Percentiles rank a stretch among this genome's conserved stretches.
Conservation (phyloP, 2,888 invertebrate species). For the Phoronis australis region DNA sequence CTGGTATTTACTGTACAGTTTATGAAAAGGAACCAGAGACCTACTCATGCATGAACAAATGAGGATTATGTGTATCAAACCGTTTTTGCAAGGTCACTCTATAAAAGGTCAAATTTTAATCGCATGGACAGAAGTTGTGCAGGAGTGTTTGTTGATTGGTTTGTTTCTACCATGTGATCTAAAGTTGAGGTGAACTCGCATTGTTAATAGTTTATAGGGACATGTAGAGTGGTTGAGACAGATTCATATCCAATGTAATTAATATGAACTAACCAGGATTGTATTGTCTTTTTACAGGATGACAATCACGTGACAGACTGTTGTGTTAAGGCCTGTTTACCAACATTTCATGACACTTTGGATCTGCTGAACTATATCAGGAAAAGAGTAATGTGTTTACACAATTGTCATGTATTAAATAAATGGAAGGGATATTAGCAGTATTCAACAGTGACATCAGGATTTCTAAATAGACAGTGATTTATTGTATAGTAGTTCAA, state of each 20-base stretch:
- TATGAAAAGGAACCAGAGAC: no score
- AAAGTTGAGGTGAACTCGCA: background rate
- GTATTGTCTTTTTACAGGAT: constrained; percentile 27
- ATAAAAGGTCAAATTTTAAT: background rate
- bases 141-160: background rate
- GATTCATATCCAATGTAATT: background rate
- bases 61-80: no score
- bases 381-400: constrained; percentile 29
- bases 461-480: no score
- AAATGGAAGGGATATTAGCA: no score
- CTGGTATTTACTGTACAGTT: no score
- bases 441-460: no score
- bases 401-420: no score
- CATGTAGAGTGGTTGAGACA: background rate
- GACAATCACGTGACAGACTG: constrained; percentile 24
- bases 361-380: constrained; percentile 28
- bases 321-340: constrained; percentile 32
- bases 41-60: no score
- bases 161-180: no score
- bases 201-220: background rate
- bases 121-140: background rate
- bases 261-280: no score
- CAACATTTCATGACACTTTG: constrained; percentile 24
- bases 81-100: no score
- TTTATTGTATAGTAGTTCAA: no score